A percentile compares a stretch with the other conserved stretches of the same genome.
Conservation (phyloP, 2,888 invertebrate species). For the Gastracanthus pulcherrimus region DNA sequence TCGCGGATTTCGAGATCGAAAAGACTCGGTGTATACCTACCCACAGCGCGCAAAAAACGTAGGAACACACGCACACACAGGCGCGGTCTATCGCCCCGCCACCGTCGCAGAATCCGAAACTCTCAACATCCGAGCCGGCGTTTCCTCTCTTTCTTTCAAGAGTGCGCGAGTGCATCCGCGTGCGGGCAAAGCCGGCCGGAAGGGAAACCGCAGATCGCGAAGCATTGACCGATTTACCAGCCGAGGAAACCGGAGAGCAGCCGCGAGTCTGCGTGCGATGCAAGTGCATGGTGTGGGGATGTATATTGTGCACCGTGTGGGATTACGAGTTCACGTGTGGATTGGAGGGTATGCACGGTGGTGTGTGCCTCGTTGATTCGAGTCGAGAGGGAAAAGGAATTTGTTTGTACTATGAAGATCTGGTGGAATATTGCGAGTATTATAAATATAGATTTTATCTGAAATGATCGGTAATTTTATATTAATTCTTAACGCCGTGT, state of each 20-base stretch:
- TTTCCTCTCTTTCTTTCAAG: constrained; percentile 42
- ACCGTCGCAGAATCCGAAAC: constrained; percentile 12
- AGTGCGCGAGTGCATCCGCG: too few species aligned
- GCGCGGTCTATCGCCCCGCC: background rate
- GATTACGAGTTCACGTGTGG: background rate
- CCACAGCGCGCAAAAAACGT: background rate
- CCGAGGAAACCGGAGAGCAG: constrained; percentile 55
- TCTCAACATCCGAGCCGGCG: constrained; percentile 38
- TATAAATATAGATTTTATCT: too few species aligned
- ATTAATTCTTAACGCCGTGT: too few species aligned
- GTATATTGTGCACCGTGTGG: background rate
- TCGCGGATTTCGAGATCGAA: constrained; percentile 37
- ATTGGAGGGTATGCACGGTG: background rate
- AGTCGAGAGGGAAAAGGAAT: background rate
- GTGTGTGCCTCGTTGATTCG: background rate
- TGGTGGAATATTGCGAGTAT: too few species aligned
- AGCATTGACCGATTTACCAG: constrained; percentile 57
- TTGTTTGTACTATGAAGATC: background rate
- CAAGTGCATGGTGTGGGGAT: too few species aligned
- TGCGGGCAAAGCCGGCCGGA: constrained; percentile 53
- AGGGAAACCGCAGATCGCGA: constrained; percentile 59
- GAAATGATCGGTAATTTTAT: too few species aligned
- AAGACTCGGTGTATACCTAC: background rate
- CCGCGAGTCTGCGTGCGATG: background rate
- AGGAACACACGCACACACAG: background rate